Conservation (phyloP, 2,113 vertebrate species). For the Steatornis caripensis region DNA sequence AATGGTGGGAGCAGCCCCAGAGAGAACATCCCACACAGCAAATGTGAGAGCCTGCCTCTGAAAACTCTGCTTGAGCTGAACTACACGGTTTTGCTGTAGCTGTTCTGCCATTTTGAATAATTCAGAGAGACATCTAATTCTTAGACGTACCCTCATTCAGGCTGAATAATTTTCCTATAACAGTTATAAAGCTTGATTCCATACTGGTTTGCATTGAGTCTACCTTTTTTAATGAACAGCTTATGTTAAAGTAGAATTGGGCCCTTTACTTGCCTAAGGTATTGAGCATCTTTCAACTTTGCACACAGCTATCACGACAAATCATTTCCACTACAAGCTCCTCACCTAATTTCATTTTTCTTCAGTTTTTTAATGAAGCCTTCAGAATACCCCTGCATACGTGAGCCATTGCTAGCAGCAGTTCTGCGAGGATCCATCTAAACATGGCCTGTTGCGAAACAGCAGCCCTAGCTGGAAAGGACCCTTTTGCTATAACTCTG, state of each 20-base stretch:
- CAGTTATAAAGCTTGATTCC: neutral
- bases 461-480: neutral
- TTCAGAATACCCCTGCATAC: neutral
- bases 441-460: accelerated
- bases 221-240: neutral
- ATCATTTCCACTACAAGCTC: neutral
- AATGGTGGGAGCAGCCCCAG: neutral
- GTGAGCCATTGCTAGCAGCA: neutral
- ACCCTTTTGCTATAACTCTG: neutral
- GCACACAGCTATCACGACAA: neutral
- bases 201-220: neutral
- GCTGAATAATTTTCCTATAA: neutral
- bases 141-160: neutral
- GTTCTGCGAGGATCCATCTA: neutral
- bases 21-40: neutral
- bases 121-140: neutral
- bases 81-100: neutral
- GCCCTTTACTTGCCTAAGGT: neutral
- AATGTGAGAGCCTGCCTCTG: neutral
- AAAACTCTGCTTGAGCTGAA: neutral
- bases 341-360: neutral
- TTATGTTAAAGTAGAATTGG: neutral
- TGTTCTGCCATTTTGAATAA: neutral
- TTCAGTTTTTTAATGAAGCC: neutral
- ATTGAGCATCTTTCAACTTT: neutral